Evolutionary conservation across 2,113 vertebrate genomes (phyloP), one percentile per base, ranked within the genome.

Genomic region (Oryzias celebensis): DNA sequence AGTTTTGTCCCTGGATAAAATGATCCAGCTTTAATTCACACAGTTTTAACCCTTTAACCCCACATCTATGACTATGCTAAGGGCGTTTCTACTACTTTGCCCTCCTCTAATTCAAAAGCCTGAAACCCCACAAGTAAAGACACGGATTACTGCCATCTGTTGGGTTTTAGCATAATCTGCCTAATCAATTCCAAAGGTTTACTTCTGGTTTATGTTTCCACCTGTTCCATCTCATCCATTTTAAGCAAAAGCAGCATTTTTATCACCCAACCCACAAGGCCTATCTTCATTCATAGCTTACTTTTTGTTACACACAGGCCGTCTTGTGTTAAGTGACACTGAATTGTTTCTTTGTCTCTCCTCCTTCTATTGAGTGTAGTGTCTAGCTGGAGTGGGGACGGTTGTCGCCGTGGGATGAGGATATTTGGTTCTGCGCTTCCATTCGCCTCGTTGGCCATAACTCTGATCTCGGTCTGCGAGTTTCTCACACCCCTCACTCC

Each of bases 401-500:
- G 62, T 74, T 71, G 52, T 71, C 64, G 4, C 52, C 48, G 79
- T 82, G 75, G 84, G 74, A 73, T 4, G 75, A 42, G 58, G 67
- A 59, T 62, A 61, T 76, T 79, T 63, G 77, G 46, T 59, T 57
- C 71, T 56, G 15, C 43, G 72, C 71, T 64, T 7, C 55, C 49
- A 54, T 36, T 83, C 72, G 85, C 84, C 85, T 83, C 76, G 45
- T 14, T 36, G 68, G 53, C 68, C 84, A 79, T 81, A 81, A 81
- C 88, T 79, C 81, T 73, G 69, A 80, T 68, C 73, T 54, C 62
- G 64, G 63, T 4, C 59, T 65, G 53, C 51, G 7, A 71, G 62
- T 80, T 86, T 89, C 88, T 85, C 86, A 85, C 84, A 84, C 81
- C 85, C 85, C 81, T 83, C 83, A 75, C 60, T 69, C 62, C 71